These are phyloP conservation scores for Listrodromus nycthemerus DNA, from an alignment of 2,888 invertebrate species.

Conservation along the genomic window DNA sequence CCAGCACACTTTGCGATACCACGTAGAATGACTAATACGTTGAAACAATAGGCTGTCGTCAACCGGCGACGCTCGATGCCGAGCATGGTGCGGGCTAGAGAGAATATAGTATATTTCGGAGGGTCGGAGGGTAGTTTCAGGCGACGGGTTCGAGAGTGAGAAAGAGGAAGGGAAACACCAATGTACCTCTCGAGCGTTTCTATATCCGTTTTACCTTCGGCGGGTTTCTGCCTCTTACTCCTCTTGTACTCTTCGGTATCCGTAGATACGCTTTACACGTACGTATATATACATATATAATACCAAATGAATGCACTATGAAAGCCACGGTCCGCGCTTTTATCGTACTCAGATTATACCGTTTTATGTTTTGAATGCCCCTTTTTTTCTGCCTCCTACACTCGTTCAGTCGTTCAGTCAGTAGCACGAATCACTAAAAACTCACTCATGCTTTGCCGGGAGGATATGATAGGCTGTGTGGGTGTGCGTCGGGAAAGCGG, in stretches of 20 bases:
- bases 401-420: conserved; percentile 34
- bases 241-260: conserved; percentile 27
- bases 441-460: conserved; percentile 26
- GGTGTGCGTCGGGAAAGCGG: background rate
- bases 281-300: conserved; percentile 65
- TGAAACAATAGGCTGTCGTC: conserved; percentile 84
- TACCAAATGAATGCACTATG: conserved; percentile 20
- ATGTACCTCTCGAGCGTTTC: conserved; percentile 84
- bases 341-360: conserved; percentile 72
- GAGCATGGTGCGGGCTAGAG: conserved; percentile 48
- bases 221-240: conserved; percentile 50
- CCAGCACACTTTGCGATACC: conserved; percentile 82
- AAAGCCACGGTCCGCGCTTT: conserved; percentile 74
- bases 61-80: conserved; percentile 66
- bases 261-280: conserved; percentile 44
- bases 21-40: conserved; percentile 84
- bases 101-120: conserved; percentile 16
- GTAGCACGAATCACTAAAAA: conserved; percentile 50
- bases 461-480: conserved; percentile 8
- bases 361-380: conserved; percentile 65
- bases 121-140: conserved; percentile 29
- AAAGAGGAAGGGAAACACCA: conserved; percentile 80
- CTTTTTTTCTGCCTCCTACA: conserved; percentile 36
- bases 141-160: conserved; percentile 64
- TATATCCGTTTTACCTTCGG: conserved; percentile 80